phyloP scores from a whole-genome alignment of 2,797 vertebrate genomes.

The Naso thynnoides region DNA sequence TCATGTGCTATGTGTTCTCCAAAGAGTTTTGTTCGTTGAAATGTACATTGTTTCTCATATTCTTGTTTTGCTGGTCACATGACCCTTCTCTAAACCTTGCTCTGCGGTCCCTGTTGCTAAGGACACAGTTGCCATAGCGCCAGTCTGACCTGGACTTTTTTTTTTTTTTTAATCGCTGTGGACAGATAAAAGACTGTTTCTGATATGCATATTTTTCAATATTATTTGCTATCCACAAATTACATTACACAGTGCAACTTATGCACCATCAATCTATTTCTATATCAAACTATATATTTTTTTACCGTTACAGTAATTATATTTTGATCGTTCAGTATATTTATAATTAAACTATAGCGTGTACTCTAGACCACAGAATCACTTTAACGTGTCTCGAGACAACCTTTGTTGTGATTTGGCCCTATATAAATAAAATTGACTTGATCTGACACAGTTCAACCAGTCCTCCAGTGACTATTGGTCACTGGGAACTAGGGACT shows the following conservation, averaged over 20 bases:
- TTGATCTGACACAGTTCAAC: no score
- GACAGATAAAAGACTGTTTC: conserved; percentile 11
- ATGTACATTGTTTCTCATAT: conserved; percentile 90
- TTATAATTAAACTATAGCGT: no score
- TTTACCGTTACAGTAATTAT: no score
- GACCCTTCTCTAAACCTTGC: conserved; percentile 87
- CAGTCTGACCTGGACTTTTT: conserved; percentile 84
- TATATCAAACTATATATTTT: no score
- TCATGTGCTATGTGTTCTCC: conserved; percentile 88
- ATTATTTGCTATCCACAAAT: background rate
- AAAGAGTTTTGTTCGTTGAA: conserved; percentile 94
- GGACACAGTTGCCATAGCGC: conserved; percentile 90
- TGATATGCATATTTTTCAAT: background rate
- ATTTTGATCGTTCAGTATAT: no score
- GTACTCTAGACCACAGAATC: no score
- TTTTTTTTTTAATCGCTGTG: conserved; percentile 86
- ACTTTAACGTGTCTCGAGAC: no score
- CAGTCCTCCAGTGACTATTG: no score
- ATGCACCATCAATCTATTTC: no score
- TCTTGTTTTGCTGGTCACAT: conserved; percentile 89
- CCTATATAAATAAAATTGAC: no score
- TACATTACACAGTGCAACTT: background rate
- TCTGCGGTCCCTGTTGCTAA: conserved; percentile 91
- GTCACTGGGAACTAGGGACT: no score
- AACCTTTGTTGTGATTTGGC: no score